Evolutionary conservation across 2,113 vertebrate genomes (phyloP), one percentile per base, ranked within the genome.

Genomic region (Scopus umbretta): DNA sequence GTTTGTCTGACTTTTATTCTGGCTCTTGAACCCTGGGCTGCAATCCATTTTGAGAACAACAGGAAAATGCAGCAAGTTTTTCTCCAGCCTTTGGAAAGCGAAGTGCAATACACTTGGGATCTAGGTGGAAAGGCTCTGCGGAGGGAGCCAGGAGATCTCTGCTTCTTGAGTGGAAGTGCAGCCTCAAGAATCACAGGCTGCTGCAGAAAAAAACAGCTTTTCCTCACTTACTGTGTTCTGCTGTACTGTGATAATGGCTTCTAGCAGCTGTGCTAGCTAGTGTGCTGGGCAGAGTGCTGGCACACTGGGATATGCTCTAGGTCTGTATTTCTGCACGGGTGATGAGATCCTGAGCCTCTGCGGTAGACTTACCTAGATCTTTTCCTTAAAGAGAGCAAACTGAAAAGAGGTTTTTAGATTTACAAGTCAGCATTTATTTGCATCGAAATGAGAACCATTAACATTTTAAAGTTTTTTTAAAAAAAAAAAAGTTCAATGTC

Each of bases 141-240:
- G n/a, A 13, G 55, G 18, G 59, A 65, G 21, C 16, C 0, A 0
- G 15, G 82, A 14, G 27, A 9, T 45, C 0, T 6, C 62, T 34
- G 36, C 52, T 40, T 18, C 62, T 61, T 11, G 5, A 5, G 45
- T 22, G 19, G 6, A 52, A 43, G 36, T 16, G 52, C 42, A 72
- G 63, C 63, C 30, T 27, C 7, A 0, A 29, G 59, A 72, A 10
- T 26, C 53, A 11, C 20, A 67, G 73, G 17, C 30, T 83, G 73
- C 62, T 56, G 42, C 26, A 80, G 25, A 50, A 7, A 17, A 19
- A 19, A 17, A 2, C 23, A 36, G 20, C 42, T 81, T 53, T 87
- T 52, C 38, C 38, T 81, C 38, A 4, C 38, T 58, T 30, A 9
- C 32, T 18, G 5, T n/a, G 25, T 20, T 49, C 40, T 76, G 52